phyloP scores from a whole-genome alignment of 2,888 invertebrate genomes.

The Biston betularia region DNA sequence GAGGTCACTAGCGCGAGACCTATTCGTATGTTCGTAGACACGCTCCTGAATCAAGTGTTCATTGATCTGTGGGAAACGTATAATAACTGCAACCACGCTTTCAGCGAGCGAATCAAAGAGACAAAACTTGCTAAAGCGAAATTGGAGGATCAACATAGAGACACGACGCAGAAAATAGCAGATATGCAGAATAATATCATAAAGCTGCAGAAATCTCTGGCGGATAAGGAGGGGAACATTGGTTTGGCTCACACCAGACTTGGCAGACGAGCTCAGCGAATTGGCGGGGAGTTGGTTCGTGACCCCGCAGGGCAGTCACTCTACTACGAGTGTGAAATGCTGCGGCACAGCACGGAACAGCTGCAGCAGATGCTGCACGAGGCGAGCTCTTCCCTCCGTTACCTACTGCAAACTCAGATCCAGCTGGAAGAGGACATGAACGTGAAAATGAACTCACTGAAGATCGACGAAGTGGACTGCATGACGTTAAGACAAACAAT shows the following conservation, averaged over 20 bases:
- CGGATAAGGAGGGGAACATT: slow-evolving; percentile 93
- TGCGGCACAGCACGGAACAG: slow-evolving; percentile 88
- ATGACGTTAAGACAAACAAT: slow-evolving; percentile 92
- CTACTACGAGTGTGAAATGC: slow-evolving; percentile 89
- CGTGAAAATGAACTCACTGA: slow-evolving; percentile 95
- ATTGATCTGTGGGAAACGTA: slow-evolving; percentile 93
- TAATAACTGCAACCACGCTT: slow-evolving; percentile 91
- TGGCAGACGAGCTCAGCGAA: slow-evolving; percentile 92
- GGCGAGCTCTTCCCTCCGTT: slow-evolving; percentile 91
- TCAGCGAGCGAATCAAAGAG: slow-evolving; percentile 91
- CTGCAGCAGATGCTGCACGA: slow-evolving; percentile 90
- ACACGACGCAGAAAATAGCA: slow-evolving; percentile 88
- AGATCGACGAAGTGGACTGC: slow-evolving; percentile 97
- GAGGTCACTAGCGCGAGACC: slow-evolving; percentile 91
- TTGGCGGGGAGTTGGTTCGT: slow-evolving; percentile 92
- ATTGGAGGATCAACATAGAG: slow-evolving; percentile 93
- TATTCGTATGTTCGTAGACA: slow-evolving; percentile 92
- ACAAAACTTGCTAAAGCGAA: slow-evolving; percentile 92
- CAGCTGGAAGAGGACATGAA: slow-evolving; percentile 97
- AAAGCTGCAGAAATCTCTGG: slow-evolving; percentile 91
- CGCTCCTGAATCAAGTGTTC: slow-evolving; percentile 92
- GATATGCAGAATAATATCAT: slow-evolving; percentile 93
- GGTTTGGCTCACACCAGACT: slow-evolving; percentile 94
- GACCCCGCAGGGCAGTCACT: slow-evolving; percentile 93
- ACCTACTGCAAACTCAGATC: slow-evolving; percentile 94